Evolutionary conservation across 2,888 invertebrate species (phyloP).

Genomic region (Epinotia brunnichana): DNA sequence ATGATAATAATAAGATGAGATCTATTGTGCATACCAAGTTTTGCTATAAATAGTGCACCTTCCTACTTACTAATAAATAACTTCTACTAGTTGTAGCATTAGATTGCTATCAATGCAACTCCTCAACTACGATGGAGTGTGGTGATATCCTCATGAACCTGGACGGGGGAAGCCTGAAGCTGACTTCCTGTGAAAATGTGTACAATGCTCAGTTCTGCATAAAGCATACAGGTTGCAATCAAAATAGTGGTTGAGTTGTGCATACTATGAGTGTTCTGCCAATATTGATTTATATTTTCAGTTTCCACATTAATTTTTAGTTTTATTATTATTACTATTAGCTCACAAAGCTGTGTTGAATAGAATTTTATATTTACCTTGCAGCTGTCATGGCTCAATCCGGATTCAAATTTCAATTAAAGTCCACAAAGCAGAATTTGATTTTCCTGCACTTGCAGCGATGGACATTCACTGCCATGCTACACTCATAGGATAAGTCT

Average conservation of each 20-base stretch:
- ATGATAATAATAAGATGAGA: too few species aligned
- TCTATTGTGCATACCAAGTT: too few species aligned
- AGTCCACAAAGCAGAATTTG: background rate
- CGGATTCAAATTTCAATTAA: background rate
- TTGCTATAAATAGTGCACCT: too few species aligned
- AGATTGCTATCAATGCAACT: constrained; percentile 91
- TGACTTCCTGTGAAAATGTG: constrained; percentile 88
- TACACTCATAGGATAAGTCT: too few species aligned
- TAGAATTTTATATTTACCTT: background rate
- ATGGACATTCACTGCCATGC: too few species aligned
- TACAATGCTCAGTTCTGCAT: constrained; percentile 93
- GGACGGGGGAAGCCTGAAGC: constrained; percentile 81
- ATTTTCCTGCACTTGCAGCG: background rate
- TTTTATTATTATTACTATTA: background rate
- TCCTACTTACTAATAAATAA: constrained; percentile 33
- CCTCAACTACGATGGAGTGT: constrained; percentile 87
- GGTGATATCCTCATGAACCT: constrained; percentile 86
- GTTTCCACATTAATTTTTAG: background rate
- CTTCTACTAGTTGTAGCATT: constrained; percentile 74
- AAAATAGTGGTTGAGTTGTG: constrained; percentile 35
- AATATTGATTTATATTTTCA: background rate
- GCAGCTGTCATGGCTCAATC: background rate
- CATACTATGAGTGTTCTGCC: background rate
- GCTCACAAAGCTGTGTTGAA: background rate
- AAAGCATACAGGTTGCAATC: constrained; percentile 86